A percentile compares a stretch with the other conserved stretches of the same genome.
Conservation (phyloP, 2,888 invertebrate genomes). For the Odontocolon sp. region DNA sequence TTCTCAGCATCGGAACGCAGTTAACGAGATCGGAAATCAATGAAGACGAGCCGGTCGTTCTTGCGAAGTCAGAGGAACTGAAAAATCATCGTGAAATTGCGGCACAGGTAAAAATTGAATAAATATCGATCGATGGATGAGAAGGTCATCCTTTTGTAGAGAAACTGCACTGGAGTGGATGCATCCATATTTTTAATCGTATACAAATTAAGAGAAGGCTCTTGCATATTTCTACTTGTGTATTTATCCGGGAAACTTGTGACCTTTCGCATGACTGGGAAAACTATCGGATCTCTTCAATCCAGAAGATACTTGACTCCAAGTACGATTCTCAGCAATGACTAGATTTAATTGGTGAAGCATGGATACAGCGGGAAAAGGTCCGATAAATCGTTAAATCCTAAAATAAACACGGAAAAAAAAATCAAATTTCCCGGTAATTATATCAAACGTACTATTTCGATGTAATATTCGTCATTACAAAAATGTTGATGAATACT, state of each 20-base stretch:
- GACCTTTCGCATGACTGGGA: slow-evolving; percentile 54
- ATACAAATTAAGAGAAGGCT: too few species aligned
- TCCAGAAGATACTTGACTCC: slow-evolving; percentile 18
- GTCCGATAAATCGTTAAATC: slow-evolving; percentile 7
- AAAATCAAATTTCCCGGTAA: too few species aligned
- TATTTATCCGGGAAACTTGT: slow-evolving; percentile 20
- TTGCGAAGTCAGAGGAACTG: not conserved
- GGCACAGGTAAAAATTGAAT: not conserved
- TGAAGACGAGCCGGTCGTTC: not conserved
- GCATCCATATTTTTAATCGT: not conserved
- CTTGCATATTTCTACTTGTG: slow-evolving; percentile 5
- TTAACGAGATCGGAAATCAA: not conserved
- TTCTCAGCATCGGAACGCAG: not conserved
- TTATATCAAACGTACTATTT: too few species aligned
- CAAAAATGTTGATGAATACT: too few species aligned
- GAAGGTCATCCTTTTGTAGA: not conserved
- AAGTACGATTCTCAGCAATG: slow-evolving; percentile 40
- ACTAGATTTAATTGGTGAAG: slow-evolving; percentile 44
- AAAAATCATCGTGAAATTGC: not conserved
- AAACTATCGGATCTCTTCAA: not conserved
- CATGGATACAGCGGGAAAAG: slow-evolving; percentile 50
- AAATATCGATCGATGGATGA: not conserved
- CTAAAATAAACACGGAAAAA: not conserved
- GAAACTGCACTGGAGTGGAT: slow-evolving; percentile 15
- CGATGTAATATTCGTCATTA: too few species aligned